These are phyloP conservation scores for Perizoma flavofasciatum DNA, from an alignment of 2,888 invertebrate genomes.

Conservation along the genomic window DNA sequence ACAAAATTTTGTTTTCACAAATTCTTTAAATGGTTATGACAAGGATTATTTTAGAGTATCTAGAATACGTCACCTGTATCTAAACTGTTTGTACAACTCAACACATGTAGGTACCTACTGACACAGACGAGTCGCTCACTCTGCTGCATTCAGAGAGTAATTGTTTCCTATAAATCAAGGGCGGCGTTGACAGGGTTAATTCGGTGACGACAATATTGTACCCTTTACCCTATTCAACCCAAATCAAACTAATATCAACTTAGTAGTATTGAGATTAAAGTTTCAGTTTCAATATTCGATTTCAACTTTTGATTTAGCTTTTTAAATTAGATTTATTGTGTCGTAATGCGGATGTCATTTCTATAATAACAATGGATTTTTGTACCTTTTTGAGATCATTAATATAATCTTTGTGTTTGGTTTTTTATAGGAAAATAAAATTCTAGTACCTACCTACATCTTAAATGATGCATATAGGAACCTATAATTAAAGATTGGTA, in stretches of 20 bases:
- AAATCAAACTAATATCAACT: conserved; percentile 29
- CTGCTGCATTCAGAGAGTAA: conserved; percentile 54
- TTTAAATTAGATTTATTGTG: conserved; percentile 52
- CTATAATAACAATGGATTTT: conserved; percentile 41
- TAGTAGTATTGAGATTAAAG: conserved; percentile 7
- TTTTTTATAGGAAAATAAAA: too few species aligned
- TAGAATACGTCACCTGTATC: conserved; percentile 37
- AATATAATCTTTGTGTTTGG: conserved; percentile 20
- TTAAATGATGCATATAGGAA: too few species aligned
- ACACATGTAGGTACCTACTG: conserved; percentile 37
- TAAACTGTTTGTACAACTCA: conserved; percentile 56
- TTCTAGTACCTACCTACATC: too few species aligned
- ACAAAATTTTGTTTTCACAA: too few species aligned
- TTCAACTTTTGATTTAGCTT: conserved; percentile 14
- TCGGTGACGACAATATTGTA: conserved; percentile 60
- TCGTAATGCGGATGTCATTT: conserved; percentile 58
- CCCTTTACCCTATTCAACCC: conserved; percentile 52
- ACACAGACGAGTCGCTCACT: conserved; percentile 30
- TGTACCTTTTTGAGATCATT: conserved; percentile 23
- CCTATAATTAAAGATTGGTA: too few species aligned
- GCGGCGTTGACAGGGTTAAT: conserved; percentile 72
- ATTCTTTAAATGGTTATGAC: too few species aligned
- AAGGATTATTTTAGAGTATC: background rate
- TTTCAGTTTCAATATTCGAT: background rate
- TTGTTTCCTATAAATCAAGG: conserved; percentile 72